These are phyloP conservation scores for Brotula barbata DNA, from an alignment of 2,797 vertebrate species.

Conservation along the genomic window DNA sequence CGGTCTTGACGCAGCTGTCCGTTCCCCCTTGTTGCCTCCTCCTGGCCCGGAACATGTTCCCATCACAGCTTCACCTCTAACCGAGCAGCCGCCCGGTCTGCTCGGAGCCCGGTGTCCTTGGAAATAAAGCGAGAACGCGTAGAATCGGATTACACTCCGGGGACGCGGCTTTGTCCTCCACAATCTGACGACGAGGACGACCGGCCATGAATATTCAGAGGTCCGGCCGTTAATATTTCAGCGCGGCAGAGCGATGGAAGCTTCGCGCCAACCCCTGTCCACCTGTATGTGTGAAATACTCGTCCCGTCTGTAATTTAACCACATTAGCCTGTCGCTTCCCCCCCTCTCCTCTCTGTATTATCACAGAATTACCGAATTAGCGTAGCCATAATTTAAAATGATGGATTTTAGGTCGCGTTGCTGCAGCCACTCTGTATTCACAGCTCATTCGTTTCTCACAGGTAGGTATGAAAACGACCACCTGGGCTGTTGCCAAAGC, in stretches of 20 bases:
- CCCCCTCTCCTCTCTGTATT: conserved; percentile 35
- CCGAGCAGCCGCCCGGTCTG: conserved; percentile 25
- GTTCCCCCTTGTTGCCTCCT: conserved; percentile 40
- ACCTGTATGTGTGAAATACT: conserved; percentile 49
- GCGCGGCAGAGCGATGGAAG: conserved; percentile 54
- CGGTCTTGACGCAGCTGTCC: conserved; percentile 53
- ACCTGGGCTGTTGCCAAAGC: conserved; percentile 51
- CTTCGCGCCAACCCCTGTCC: conserved; percentile 46
- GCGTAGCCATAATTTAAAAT: conserved; percentile 63
- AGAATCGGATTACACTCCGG: conserved; percentile 72
- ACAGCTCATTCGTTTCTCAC: conserved; percentile 61
- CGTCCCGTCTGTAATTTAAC: conserved; percentile 39
- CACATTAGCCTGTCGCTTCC: conserved; percentile 31
- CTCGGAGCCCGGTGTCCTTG: conserved; percentile 65
- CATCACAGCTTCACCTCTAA: conserved; percentile 41
- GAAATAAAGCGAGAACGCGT: conserved; percentile 62
- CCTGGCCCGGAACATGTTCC: conserved; percentile 50
- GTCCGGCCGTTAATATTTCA: conserved; percentile 75
- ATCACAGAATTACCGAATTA: conserved; percentile 65
- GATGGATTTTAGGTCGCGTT: conserved; percentile 69
- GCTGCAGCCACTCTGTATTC: conserved; percentile 64
- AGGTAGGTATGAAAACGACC: conserved; percentile 59
- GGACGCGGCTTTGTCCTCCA: conserved; percentile 67
- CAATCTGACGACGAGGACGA: conserved; percentile 57
- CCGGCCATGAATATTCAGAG: conserved; percentile 76